Evolutionary conservation across 1,140 invertebrate genomes (phyloP), one percentile per base, ranked within the genome.

Genomic region (Bombus balteatus): DNA sequence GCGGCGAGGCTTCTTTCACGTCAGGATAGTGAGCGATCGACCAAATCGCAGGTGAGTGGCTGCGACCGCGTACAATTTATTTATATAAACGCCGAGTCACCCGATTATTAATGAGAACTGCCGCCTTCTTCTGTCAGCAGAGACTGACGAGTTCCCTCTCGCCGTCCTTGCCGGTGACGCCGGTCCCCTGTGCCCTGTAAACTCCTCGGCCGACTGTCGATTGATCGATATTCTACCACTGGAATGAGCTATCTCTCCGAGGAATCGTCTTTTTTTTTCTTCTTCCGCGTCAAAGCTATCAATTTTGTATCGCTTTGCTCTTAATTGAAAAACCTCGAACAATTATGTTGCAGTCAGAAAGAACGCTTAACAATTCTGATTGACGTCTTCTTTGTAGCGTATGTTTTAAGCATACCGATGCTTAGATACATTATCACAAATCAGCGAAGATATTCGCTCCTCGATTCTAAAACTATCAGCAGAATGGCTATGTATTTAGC

Each of bases 21-120:
- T 93, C 92, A 93, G 87, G 88, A 90, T 86, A 85, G 86, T 93
- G 92, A 93, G 87, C 92, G 92, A 93, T 93, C 89, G 91, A 92
- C 85, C 88, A 83, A 91, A 89, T 91, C 92, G 91, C 92, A 92
- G 91, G 92, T 92, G 91, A 92, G 91, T 92, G 91, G 91, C 88
- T 88, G 89, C 88, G 87, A 91, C 92, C 83, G 87, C 85, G 87
- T 82, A 92, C 86, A 88, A 93, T 93, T 92, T 93, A 93, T 93
- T 93, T 93, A 92, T 93, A 93, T 89, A 92, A 92, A 92, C 89
- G 92, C 87, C 91, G 88, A 93, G 92, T 93, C 92, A 92, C 90
- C 47, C 85, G 81, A 91, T 93, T 93, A 93, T 93, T 93, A 93
- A 93, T 93, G 92, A 93, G 90, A 83, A 87, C 68, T 81, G 82